Evolutionary conservation across 2,797 vertebrate genomes (phyloP), one percentile per base, ranked within the genome.

Genomic region (Lagodon rhomboides): DNA sequence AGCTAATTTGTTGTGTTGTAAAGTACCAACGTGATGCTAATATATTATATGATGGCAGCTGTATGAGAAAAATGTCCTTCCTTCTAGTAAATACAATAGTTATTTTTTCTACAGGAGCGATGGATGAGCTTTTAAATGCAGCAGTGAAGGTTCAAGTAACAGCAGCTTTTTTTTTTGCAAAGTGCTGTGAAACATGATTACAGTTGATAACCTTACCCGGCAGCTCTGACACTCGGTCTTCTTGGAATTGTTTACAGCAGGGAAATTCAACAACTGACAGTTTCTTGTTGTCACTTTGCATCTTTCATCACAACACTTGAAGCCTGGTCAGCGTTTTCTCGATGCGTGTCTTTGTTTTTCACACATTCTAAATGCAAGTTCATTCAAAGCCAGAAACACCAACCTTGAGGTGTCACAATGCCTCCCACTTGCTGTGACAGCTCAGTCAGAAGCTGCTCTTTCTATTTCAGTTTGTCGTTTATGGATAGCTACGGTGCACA

Each of bases 311-410:
- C 41, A 30, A 18, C 20, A 56, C 9, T 25, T 41, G 0, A 15
- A 9, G 23, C 68, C 9, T 73, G 30, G 23, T n/a, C n/a, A 9
- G 27, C 4, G 0, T 59, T 58, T 46, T 41, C 2, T 16, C 20
- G 3, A 0, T 7, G 5, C 4, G 13, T 56, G 13, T 55, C 43
- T 12, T 69, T 43, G 41, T 12, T 75, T 69, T 41, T 76, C 60
- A 62, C 82, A 84, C 69, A 18, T 56, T 62, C 13, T 50, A 3
- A 58, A 44, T 41, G 34, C n/a, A 62, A 46, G 3, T 17, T 46
- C 17, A 30, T 51, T 44, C 50, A 49, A 56, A 43, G 4, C 18
- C 15, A 11, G 2, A 25, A 49, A 60, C 49, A 50, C 49, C 54
- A 7, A 12, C 4, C 12, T 10, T 0, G 1, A 30, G 13, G 59